Base-by-base conservation (phyloP, 2,113 vertebrate species). In the Elephas maximus region DNA sequence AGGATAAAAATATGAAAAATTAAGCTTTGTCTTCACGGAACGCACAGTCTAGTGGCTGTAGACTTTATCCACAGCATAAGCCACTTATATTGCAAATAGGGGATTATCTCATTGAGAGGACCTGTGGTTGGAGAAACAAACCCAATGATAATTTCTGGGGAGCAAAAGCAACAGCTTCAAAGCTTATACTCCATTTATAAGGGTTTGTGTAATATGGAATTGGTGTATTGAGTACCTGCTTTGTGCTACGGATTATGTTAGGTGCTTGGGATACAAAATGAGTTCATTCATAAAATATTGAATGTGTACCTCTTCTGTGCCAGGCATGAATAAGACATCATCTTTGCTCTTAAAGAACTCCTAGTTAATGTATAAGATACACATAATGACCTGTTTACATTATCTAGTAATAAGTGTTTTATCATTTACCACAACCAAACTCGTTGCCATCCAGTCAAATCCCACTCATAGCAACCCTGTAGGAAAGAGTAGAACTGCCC, bases 21-120 rank as follows among this genome's bases (percentile, higher is more conserved):
- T 57, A 28, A 1, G 5, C 37, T 77, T 37, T 87, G n/a, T 65
- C 44, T 84, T 91, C 33, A 23, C 9, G 45, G 41, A 30, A 80
- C 23, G 41, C 18, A 9, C 12, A n/a, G 2, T 3, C n/a, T 30
- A 10, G 23, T 37, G 23, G 20, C 48, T 17, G 0, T 63, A 5
- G 77, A 41, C 20, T 20, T 45, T 6, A 41, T 1, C 12, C 24
- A 17, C 30, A 1, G 1, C 8, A 2, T 10, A 17, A 12, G 12
- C 7, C 21, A 57, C 1, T 12, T 41, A 0, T 33, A 6, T 30
- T 88, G 8, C 24, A 48, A 8, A 33, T 3, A 48, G 26, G 28
- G 5, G 57, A 26, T 30, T n/a, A 2, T 6, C 8, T 87, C 57
- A 41, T 51, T 37, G 24, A 78, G 51, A 8, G 51, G 28, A 18